Percentiles rank a stretch among this genome's conserved stretches.
These are phyloP conservation scores for Leucoma salicis DNA, from an alignment of 2,888 invertebrate species.

Conservation along the genomic window DNA sequence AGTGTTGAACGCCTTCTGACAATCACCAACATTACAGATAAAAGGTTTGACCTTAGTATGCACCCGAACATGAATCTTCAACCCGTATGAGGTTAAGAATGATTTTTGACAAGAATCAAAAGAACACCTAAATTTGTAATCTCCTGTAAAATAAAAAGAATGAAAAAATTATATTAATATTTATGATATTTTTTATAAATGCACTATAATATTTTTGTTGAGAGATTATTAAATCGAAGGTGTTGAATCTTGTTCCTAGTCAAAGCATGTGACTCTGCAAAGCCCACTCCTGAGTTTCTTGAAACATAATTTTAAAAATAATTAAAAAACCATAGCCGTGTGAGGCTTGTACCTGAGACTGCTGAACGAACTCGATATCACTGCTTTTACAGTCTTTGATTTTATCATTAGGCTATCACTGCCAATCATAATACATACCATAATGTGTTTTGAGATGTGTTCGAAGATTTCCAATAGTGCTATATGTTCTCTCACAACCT, in stretches of 20 bases:
- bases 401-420: too few relatives aligned
- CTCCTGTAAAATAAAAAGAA: constrained; percentile 78
- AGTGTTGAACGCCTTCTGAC: constrained; percentile 93
- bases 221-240: too few relatives aligned
- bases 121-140: constrained; percentile 91
- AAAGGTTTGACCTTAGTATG: constrained; percentile 93
- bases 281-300: too few relatives aligned
- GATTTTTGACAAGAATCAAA: constrained; percentile 90
- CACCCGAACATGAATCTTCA: constrained; percentile 92
- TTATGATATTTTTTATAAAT: too few relatives aligned
- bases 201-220: too few relatives aligned
- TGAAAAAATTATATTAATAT: background rate
- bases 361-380: too few relatives aligned
- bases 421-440: constrained; percentile 84
- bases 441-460: constrained; percentile 95
- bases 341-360: too few relatives aligned
- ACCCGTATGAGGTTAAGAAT: constrained; percentile 93
- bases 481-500: constrained; percentile 90
- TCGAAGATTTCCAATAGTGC: constrained; percentile 91
- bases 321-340: too few relatives aligned
- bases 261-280: too few relatives aligned
- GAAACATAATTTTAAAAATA: too few relatives aligned
- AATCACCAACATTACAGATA: constrained; percentile 87
- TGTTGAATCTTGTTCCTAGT: too few relatives aligned
- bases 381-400: too few relatives aligned